Evolutionary conservation across 2,888 invertebrate genomes (phyloP).

Genomic region (Ametastegia equiseti): DNA sequence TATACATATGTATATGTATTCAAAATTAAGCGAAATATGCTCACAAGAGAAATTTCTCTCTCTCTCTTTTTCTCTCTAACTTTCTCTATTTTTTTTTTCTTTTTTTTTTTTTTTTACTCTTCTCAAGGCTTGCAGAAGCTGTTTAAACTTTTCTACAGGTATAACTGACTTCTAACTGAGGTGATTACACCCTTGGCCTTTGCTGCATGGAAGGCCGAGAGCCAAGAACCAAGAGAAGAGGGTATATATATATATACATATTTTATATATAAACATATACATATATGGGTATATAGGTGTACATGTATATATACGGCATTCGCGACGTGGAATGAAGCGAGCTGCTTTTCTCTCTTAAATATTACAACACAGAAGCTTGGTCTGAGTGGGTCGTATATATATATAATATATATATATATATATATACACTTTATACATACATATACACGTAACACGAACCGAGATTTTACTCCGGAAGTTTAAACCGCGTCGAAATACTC

Average conservation of each 20-base stretch:
- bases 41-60: not conserved
- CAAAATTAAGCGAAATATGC: not conserved
- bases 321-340: conserved; percentile 3
- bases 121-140: not conserved
- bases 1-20: not conserved
- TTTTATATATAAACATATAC: too few species aligned
- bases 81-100: not conserved
- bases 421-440: too few species aligned
- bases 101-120: not conserved
- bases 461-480: conserved; percentile 19
- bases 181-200: conserved; percentile 35
- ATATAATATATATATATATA: not conserved
- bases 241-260: too few species aligned
- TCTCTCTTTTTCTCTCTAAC: not conserved
- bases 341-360: conserved; percentile 27
- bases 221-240: not conserved
- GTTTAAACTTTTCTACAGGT: conserved; percentile 18
- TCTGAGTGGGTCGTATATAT: not conserved
- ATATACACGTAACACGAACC: too few species aligned
- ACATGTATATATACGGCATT: not conserved
- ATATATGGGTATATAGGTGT: too few species aligned
- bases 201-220: not conserved
- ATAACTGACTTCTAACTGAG: conserved; percentile 25
- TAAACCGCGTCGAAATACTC: conserved; percentile 11
- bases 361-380: conserved; percentile 26